Percentiles rank a stretch among this genome's conserved stretches.
These are phyloP conservation scores for Thalassophryne amazonica DNA, from an alignment of 2,797 vertebrate genomes.

Conservation along the genomic window DNA sequence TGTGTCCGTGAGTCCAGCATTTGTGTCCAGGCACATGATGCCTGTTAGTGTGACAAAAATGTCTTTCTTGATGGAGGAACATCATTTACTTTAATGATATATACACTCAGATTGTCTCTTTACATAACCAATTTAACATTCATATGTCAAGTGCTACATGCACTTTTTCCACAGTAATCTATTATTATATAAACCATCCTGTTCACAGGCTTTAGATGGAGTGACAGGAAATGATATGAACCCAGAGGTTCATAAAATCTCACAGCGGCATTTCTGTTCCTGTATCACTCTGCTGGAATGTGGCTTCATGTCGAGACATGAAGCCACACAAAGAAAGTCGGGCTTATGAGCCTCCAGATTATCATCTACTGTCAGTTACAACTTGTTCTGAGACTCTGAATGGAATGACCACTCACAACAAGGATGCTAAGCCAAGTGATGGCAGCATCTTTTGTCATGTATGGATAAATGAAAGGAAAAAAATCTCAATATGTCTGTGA, in stretches of 20 bases:
- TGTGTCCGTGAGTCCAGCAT: too few relatives aligned
- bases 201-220: not conserved
- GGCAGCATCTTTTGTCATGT: too few relatives aligned
- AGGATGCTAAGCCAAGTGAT: too few relatives aligned
- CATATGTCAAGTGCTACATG: not conserved
- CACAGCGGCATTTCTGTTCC: slow-evolving; percentile 22
- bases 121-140: not conserved
- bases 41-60: too few relatives aligned
- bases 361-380: slow-evolving; percentile 21
- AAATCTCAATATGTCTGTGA: too few relatives aligned
- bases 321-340: slow-evolving; percentile 26
- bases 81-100: not conserved
- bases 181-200: not conserved
- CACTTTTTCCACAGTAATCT: not conserved
- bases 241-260: slow-evolving; percentile 15
- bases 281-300: slow-evolving; percentile 38
- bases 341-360: slow-evolving; percentile 16
- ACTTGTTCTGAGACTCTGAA: not conserved
- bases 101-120: too few relatives aligned
- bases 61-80: too few relatives aligned
- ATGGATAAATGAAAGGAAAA: too few relatives aligned
- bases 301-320: slow-evolving; percentile 35
- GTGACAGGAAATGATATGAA: slow-evolving; percentile 5
- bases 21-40: too few relatives aligned
- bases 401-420: not conserved